Evolutionary conservation across 2,888 invertebrate species (phyloP).

Genomic region (Rambutsinella grinnellia): DNA sequence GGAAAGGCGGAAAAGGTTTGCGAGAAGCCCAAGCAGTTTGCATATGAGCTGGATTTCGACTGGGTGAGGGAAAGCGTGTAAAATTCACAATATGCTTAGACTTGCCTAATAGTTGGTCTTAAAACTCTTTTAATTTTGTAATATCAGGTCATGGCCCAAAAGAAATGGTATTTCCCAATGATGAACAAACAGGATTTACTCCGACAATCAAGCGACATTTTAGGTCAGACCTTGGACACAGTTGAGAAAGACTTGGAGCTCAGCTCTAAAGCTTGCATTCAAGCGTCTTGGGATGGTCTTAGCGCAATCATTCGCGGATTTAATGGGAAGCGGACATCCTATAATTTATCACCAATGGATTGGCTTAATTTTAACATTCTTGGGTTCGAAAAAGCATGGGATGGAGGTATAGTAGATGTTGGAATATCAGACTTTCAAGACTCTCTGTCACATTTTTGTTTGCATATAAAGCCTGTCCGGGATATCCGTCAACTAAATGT

Average conservation of each 20-base stretch:
- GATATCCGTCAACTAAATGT: too few species aligned
- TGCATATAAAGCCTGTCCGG: too few species aligned
- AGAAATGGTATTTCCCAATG: conserved; percentile 33
- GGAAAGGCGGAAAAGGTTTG: conserved; percentile 15
- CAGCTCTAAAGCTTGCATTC: conserved; percentile 23
- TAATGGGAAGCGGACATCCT: conserved; percentile 14
- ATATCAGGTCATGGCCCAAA: conserved; percentile 29
- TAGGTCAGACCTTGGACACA: conserved; percentile 18
- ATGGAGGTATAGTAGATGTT: conserved; percentile 25
- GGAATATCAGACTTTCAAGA: too few species aligned
- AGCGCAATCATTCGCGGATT: conserved; percentile 22
- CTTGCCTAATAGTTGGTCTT: too few species aligned
- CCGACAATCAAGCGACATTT: conserved; percentile 29
- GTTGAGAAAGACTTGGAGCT: neutral
- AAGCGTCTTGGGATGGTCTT: conserved; percentile 34
- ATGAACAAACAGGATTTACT: conserved; percentile 26
- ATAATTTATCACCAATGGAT: conserved; percentile 25
- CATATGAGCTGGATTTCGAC: conserved; percentile 27
- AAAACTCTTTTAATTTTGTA: neutral
- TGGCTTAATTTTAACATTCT: conserved; percentile 34
- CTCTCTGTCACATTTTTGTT: too few species aligned
- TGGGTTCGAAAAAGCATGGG: conserved; percentile 26
- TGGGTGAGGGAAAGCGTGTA: too few species aligned
- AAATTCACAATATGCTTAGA: too few species aligned
- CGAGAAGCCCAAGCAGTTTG: conserved; percentile 18